A percentile compares a stretch with the other conserved stretches of the same genome.
Evolutionary conservation across 1,140 invertebrate genomes (phyloP).

Genomic region (Papilio helenus): DNA sequence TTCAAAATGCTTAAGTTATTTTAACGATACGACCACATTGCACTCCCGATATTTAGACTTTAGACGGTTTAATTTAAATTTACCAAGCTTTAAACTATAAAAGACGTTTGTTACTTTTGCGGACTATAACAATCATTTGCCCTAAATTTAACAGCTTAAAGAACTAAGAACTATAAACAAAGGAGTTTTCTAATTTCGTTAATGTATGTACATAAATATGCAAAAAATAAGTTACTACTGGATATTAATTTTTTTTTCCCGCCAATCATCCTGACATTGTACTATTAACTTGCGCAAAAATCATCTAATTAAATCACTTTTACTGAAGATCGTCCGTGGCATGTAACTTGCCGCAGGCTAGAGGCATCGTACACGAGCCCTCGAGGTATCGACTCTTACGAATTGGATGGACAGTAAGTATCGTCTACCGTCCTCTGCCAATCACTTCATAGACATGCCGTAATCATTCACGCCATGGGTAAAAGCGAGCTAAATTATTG

Average conservation of each 20-base stretch:
- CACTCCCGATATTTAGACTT: background rate
- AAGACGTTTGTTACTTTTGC: background rate
- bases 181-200: no score
- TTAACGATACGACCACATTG: background rate
- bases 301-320: constrained; percentile 6
- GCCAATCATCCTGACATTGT: background rate
- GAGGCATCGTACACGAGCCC: background rate
- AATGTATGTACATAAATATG: no score
- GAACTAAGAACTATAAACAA: no score
- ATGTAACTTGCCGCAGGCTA: constrained; percentile 7
- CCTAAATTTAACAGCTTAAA: no score
- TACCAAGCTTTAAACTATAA: background rate
- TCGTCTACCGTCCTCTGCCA: constrained; percentile 27
- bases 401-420: constrained; percentile 33
- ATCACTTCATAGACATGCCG: constrained; percentile 29
- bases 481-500: constrained; percentile 9
- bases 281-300: background rate
- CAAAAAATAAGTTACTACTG: no score
- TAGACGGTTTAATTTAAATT: background rate
- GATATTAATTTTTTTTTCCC: no score
- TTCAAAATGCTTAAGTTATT: constrained; percentile 2
- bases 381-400: background rate
- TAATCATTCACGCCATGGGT: constrained; percentile 10
- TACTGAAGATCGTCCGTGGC: background rate
- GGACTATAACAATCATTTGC: no score